Base-by-base conservation (phyloP, 2,797 vertebrate species). In the Falco rusticolus region DNA sequence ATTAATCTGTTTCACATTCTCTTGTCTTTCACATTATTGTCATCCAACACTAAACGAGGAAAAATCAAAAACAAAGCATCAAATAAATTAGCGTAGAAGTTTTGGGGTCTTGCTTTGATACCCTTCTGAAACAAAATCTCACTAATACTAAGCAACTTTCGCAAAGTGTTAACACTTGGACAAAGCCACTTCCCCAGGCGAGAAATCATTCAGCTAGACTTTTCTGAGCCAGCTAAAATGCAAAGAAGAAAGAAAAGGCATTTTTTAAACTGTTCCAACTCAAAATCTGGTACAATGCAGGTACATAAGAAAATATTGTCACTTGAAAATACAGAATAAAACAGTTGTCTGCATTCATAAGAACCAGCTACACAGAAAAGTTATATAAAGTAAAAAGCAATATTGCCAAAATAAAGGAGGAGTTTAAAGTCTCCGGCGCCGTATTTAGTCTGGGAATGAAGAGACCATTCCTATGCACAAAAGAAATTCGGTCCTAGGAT, bases 401-500 rank as follows among this genome's bases (percentile, higher is more conserved):
- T 7, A 51, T 22, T 51, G 25, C 4, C 15, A 34, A 47, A 83
- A 76, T 33, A 76, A 60, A 19, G 1, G 29, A 72, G 9, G 20
- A 47, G 3, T 34, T 87, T 28, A 43, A 72, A 34, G 26, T 65
- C 45, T 69, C 48, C 10, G 41, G 50, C 39, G 6, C 8, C 65
- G 4, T 25, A n/a, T 59, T 61, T 59, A n/a, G 20, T 13, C 53
- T 78, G 69, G 33, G 84, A 89, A 16, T 31, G 4, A 76, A 22
- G 6, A 61, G 1, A 45, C 0, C 2, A 5, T 31, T 81, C 50
- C 29, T 53, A 8, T 7, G 8, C 14, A 33, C 18, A 37, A 24
- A 29, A 11, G 13, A 45, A 53, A 41, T 60, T 7, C 28, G 2
- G 15, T 56, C 21, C 13, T 41, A 31, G 12, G 16, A 33, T 33